Base-by-base conservation (phyloP, 2,888 invertebrate species). In the Chrysina gloriosa region DNA sequence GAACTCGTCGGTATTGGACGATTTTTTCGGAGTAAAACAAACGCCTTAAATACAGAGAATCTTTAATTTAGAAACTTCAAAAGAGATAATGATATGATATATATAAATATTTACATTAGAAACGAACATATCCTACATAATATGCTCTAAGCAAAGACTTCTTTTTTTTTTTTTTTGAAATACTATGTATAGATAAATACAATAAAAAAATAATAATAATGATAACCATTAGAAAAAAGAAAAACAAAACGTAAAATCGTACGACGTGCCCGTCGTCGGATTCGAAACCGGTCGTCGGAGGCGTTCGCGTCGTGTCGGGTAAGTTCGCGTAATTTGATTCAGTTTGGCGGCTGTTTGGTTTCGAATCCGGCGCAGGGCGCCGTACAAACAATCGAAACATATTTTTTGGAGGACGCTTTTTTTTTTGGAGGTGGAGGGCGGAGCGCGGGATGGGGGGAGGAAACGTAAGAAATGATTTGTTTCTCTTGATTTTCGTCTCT, bases 41-140 rank as follows among this genome's bases (percentile, higher is more conserved):
- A 69, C 45, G 6, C 76, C 70, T 67, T 84, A 83, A 85, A 84
- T 86, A 86, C 85, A 86, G 86, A 84, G 84, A 84, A 84, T 82
- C 82, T 81, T 84, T 86, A 89, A 89, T 90, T 90, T 90, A 90
- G 90, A 90, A 90, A 90, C 89, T 90, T 88, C 85, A 87, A 90
- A 89, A 89, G 89, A 89, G 89, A 89, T 89, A 89, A 89, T 89
- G 89, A 89, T 89, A 90, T 90, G 89, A 90, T 85, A 81, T 52
- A 84, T 83, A 84, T 86, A 86, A 86, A 83, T 86, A 86, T 68
- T 63, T 68, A 68, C 68, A 68, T 63, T 85, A 85, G 81, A 82
- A 82, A 82, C 83, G 84, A 83, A 81, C 81, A 78, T 80, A 79
- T 77, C 75, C 78, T 78, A 79, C n/a, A n/a, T n/a, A n/a, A n/a